A percentile compares a stretch with the other conserved stretches of the same genome.
phyloP scores from a whole-genome alignment of 2,888 invertebrate genomes.

The Aphrophora alni region DNA sequence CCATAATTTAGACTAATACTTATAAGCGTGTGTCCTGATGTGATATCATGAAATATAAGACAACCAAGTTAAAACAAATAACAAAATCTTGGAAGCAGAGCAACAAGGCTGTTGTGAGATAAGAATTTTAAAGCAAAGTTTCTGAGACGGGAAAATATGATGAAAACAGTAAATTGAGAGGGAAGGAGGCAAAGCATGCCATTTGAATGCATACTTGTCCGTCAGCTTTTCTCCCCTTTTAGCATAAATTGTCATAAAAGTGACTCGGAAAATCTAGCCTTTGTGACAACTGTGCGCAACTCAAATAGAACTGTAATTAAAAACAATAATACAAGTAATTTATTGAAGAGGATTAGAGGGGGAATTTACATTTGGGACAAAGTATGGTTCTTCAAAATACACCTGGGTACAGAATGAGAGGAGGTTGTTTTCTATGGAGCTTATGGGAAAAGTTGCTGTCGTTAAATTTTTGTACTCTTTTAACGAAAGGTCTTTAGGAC shows the following conservation, averaged over 20 bases:
- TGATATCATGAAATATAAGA: too few species aligned
- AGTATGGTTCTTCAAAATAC: not conserved
- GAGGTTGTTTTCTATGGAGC: too few species aligned
- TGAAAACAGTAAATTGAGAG: not conserved
- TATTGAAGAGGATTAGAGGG: not conserved
- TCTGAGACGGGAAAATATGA: not conserved
- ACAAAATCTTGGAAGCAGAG: too few species aligned
- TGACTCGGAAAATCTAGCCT: not conserved
- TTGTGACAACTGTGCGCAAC: not conserved
- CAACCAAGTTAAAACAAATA: too few species aligned
- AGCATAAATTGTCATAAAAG: not conserved
- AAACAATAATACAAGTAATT: not conserved
- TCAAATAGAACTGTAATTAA: not conserved
- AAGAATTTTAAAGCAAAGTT: not conserved
- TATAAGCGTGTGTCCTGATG: too few species aligned
- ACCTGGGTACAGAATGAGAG: not conserved
- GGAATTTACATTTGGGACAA: not conserved
- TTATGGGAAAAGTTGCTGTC: too few species aligned
- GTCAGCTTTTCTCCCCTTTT: not conserved
- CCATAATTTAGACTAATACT: too few species aligned
- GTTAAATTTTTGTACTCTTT: too few species aligned
- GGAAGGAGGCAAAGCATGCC: not conserved
- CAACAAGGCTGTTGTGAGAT: too few species aligned
- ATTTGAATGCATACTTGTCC: constrained; percentile 6
- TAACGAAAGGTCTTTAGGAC: too few species aligned